These are phyloP conservation scores for Herpetotheres cachinnans DNA, from an alignment of 2,113 vertebrate genomes.

Conservation along the genomic window DNA sequence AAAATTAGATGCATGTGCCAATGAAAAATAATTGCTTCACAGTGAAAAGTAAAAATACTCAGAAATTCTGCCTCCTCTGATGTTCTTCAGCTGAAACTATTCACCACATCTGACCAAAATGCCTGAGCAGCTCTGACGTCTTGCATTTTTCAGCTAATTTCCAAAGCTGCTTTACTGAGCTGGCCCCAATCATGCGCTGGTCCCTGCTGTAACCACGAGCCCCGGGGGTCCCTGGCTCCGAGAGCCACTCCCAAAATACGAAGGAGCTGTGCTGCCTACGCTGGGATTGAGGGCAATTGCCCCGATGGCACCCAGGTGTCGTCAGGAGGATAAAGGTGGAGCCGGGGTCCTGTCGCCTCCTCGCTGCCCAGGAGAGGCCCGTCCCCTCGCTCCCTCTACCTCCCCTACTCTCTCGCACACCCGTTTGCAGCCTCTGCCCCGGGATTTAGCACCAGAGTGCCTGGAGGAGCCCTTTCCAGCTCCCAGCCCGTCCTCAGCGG, in stretches of 20 bases:
- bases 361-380: accelerated
- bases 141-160: background rate
- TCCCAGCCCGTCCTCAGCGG: background rate
- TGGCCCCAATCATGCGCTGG: background rate
- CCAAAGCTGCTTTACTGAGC: constrained; percentile 27
- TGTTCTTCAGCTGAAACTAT: background rate
- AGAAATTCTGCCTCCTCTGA: background rate
- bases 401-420: background rate
- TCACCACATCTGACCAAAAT: background rate
- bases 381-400: background rate
- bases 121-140: background rate
- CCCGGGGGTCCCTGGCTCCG: accelerated
- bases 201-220: background rate
- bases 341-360: accelerated
- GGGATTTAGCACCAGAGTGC: background rate
- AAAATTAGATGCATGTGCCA: background rate
- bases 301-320: background rate
- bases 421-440: background rate
- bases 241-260: background rate
- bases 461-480: background rate
- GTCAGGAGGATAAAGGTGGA: background rate
- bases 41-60: background rate
- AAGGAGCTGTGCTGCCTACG: background rate
- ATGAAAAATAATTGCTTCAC: background rate
- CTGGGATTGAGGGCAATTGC: background rate